A percentile compares a stretch with the other conserved stretches of the same genome.
phyloP scores from a whole-genome alignment of 2,888 invertebrate species.

The Sclerodermus sp. region DNA sequence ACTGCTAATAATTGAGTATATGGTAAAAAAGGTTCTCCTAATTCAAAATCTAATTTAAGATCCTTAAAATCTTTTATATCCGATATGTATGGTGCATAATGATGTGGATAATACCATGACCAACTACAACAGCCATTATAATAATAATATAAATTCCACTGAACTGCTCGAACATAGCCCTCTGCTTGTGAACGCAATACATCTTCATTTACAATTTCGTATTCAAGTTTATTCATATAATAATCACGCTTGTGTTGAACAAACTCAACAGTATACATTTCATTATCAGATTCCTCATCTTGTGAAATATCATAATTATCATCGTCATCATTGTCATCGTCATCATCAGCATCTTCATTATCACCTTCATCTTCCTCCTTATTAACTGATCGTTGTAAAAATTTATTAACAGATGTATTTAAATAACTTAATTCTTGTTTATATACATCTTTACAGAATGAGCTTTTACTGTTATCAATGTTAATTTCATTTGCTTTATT shows the following conservation, averaged over 20 bases:
- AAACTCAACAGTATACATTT: slow-evolving; percentile 72
- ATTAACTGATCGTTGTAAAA: slow-evolving; percentile 61
- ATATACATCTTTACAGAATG: slow-evolving; percentile 29
- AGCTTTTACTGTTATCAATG: slow-evolving; percentile 37
- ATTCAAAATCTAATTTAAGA: slow-evolving; percentile 77
- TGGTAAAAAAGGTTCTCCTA: slow-evolving; percentile 87
- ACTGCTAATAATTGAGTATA: slow-evolving; percentile 90
- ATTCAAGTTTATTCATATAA: slow-evolving; percentile 87
- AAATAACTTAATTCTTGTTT: slow-evolving; percentile 63
- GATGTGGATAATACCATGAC: slow-evolving; percentile 98
- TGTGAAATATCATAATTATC: slow-evolving; percentile 23
- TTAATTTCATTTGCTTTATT: slow-evolving; percentile 41
- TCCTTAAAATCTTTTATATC: slow-evolving; percentile 83
- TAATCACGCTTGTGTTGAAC: slow-evolving; percentile 84
- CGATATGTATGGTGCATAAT: slow-evolving; percentile 95
- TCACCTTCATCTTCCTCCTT: no score
- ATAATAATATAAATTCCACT: slow-evolving; percentile 96
- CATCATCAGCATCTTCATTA: slow-evolving; percentile 35
- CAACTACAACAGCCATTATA: slow-evolving; percentile 96
- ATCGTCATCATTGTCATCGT: slow-evolving; percentile 25
- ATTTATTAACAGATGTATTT: slow-evolving; percentile 66
- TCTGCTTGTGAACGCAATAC: slow-evolving; percentile 80
- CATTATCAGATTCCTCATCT: slow-evolving; percentile 47
- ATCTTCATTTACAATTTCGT: slow-evolving; percentile 73
- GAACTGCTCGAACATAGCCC: slow-evolving; percentile 89